These are phyloP conservation scores for Samia ricini DNA, from an alignment of 1,140 invertebrate genomes.

Conservation along the genomic window DNA sequence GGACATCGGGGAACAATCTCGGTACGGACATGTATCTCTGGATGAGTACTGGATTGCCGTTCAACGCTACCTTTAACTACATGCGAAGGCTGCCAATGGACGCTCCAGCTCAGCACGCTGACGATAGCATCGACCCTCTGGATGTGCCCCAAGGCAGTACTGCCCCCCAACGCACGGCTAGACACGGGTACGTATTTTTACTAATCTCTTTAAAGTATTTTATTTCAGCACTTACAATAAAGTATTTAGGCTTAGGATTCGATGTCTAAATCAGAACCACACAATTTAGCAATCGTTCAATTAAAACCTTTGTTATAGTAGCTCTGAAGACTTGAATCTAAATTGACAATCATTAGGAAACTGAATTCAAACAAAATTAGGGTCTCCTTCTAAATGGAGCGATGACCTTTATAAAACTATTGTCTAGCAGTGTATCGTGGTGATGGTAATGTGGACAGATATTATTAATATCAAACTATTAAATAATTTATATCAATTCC, in stretches of 20 bases:
- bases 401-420: too few species aligned
- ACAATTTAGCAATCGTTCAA: too few species aligned
- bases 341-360: too few species aligned
- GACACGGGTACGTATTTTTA: slow-evolving; percentile 82
- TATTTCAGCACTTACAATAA: neutral
- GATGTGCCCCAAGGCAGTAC: slow-evolving; percentile 82
- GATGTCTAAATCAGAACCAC: too few species aligned
- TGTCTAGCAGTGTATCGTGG: too few species aligned
- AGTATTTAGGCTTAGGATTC: slow-evolving; percentile 1
- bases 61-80: slow-evolving; percentile 92
- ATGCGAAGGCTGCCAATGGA: slow-evolving; percentile 80
- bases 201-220: neutral
- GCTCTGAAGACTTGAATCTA: too few species aligned
- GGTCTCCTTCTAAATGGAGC: too few species aligned
- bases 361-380: too few species aligned
- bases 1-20: slow-evolving; percentile 92
- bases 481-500: too few species aligned
- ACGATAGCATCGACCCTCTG: slow-evolving; percentile 76
- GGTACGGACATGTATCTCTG: slow-evolving; percentile 92
- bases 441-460: too few species aligned
- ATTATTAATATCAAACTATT: too few species aligned
- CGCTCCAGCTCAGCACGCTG: slow-evolving; percentile 55
- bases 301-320: too few species aligned
- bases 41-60: slow-evolving; percentile 92
- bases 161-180: slow-evolving; percentile 85